Base-by-base conservation (phyloP, 2,888 invertebrate genomes). In the Drosophila trichaetosa region DNA sequence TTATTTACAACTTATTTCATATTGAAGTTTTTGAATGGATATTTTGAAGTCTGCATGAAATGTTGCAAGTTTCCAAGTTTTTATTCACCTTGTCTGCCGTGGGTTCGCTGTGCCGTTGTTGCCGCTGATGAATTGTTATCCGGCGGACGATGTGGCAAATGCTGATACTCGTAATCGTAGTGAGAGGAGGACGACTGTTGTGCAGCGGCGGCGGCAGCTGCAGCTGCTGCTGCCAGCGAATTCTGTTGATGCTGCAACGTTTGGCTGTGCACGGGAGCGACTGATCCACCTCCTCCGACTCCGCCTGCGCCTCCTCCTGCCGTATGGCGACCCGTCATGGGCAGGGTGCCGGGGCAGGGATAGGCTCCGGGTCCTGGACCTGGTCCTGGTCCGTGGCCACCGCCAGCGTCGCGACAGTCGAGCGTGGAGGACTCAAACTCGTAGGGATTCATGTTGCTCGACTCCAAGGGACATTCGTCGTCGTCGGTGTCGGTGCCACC, bases 351-450 rank as follows among this genome's bases (percentile, higher is more conserved):
- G n/a, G 56, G 56, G 29, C 56, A 56, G 7, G 56, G 56, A 38
- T 56, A 56, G 27, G 38, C n/a, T 36, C 34, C n/a, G 21, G 54
- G 13, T 54, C 54, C 53, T 40, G 40, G 40, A 21, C 40, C 40
- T 11, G 53, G n/a, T 52, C 33, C 34, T 27, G 42, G 24, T 24
- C 46, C 46, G 79, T 83, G 88, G 70, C 88, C 91, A 69, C 91
- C 91, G 73, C 93, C 90, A 70, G 79, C 90, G 83, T 93, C 93
- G 75, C 93, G 93, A 87, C 93, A 93, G 85, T 93, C 93, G 83
- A 93, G 91, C 80, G 93, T 93, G 60, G 93, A 92, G 60, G 93
- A 92, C 87, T 93, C 93, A 90, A 93, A 93, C 88, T 93, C 93
- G 90, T 93, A 93, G 80, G 93, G 92, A 92, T 93, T 93, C 93